These are phyloP conservation scores for Macrosteles quadrilineatus DNA, from an alignment of 1,140 invertebrate species.

Conservation along the genomic window DNA sequence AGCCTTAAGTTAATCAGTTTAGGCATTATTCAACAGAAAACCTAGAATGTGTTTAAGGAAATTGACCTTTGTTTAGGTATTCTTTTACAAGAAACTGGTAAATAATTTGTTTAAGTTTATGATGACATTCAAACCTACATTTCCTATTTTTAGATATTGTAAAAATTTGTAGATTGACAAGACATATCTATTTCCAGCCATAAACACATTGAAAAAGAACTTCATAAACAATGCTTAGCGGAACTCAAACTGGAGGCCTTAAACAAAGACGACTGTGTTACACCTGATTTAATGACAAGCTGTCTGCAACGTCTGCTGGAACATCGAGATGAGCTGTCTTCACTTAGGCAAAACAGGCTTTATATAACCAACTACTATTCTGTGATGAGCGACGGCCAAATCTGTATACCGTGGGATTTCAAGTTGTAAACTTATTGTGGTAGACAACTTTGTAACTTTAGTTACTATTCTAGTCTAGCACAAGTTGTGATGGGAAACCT, in stretches of 20 bases:
- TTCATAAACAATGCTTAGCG: slow-evolving; percentile 64
- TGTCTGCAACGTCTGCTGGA: slow-evolving; percentile 73
- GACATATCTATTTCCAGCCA: slow-evolving; percentile 63
- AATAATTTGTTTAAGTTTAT: too few relatives aligned
- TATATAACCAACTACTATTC: slow-evolving; percentile 90
- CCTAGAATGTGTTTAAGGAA: too few relatives aligned
- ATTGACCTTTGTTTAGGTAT: too few relatives aligned
- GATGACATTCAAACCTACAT: too few relatives aligned
- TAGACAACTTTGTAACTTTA: too few relatives aligned
- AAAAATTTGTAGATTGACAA: too few relatives aligned
- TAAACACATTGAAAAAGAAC: slow-evolving; percentile 72
- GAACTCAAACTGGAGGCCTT: slow-evolving; percentile 69
- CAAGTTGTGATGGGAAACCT: too few relatives aligned
- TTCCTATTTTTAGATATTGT: too few relatives aligned
- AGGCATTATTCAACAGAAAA: too few relatives aligned
- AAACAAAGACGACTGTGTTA: slow-evolving; percentile 87
- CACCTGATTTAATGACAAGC: slow-evolving; percentile 83
- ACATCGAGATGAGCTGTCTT: slow-evolving; percentile 52
- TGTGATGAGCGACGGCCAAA: slow-evolving; percentile 83
- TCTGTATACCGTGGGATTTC: slow-evolving; percentile 94
- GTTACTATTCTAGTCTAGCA: too few relatives aligned
- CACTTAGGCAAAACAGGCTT: slow-evolving; percentile 61
- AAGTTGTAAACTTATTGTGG: slow-evolving; percentile 54
- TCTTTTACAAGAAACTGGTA: too few relatives aligned
- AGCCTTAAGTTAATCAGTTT: slow-evolving; percentile 3